Conservation (phyloP, 2,797 vertebrate genomes). For the Poeciliopsis infans region DNA sequence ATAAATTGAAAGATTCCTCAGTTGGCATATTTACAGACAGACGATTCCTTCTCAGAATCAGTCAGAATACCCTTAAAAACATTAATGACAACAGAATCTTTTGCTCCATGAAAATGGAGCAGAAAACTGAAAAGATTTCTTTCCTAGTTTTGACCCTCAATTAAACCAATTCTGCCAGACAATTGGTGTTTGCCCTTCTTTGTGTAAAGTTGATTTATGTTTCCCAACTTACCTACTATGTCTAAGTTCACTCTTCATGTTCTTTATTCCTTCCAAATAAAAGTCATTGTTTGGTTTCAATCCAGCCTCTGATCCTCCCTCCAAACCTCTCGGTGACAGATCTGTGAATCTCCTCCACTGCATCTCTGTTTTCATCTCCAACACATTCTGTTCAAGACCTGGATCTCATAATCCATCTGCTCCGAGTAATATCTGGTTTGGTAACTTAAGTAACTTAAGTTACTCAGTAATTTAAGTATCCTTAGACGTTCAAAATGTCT, state of each 20-base stretch:
- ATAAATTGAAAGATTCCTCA: too few relatives aligned
- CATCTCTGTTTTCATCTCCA: neutral
- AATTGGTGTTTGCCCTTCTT: neutral
- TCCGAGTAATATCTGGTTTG: neutral
- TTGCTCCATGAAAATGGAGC: neutral
- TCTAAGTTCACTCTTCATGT: neutral
- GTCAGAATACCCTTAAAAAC: too few relatives aligned
- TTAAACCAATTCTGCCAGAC: too few relatives aligned
- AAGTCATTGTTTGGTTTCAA: neutral
- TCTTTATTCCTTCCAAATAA: neutral
- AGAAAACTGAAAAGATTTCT: neutral
- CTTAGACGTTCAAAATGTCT: too few relatives aligned
- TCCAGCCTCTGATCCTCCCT: neutral
- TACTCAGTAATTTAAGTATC: too few relatives aligned
- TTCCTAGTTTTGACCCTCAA: too few relatives aligned
- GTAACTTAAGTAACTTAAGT: too few relatives aligned
- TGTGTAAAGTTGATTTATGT: neutral
- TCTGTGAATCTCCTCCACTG: neutral
- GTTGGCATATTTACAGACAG: too few relatives aligned
- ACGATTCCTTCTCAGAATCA: too few relatives aligned
- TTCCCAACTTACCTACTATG: neutral
- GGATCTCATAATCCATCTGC: neutral
- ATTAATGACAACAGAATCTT: too few relatives aligned
- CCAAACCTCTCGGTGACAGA: neutral
- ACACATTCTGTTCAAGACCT: neutral